Conservation (phyloP, 1,140 invertebrate genomes). For the Ceratoteleas bidentatus region DNA sequence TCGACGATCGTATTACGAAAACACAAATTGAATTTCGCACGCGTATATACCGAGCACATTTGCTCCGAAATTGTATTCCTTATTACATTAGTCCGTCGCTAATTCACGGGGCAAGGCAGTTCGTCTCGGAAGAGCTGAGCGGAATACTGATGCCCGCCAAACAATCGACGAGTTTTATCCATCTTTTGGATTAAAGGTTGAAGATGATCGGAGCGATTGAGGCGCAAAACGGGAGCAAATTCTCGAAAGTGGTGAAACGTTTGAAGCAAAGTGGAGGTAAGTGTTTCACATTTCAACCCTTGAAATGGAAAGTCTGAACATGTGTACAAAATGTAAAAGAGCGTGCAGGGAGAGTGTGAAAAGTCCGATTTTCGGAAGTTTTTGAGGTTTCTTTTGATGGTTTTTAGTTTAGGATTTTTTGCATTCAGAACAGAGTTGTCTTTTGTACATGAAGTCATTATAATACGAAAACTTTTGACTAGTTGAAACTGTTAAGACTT, state of each 20-base stretch:
- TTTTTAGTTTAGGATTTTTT: too few species aligned
- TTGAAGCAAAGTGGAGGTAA: background rate
- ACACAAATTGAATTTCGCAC: conserved; percentile 61
- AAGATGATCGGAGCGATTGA: conserved; percentile 30
- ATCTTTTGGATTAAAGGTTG: conserved; percentile 25
- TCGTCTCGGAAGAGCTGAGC: conserved; percentile 22
- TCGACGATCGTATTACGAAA: conserved; percentile 52
- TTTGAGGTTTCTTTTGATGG: too few species aligned
- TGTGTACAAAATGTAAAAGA: too few species aligned
- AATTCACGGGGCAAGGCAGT: conserved; percentile 56
- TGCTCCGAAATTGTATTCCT: conserved; percentile 55
- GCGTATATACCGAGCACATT: conserved; percentile 44
- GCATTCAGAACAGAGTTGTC: background rate
- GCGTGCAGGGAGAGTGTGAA: too few species aligned
- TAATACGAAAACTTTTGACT: too few species aligned
- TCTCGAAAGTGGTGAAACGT: too few species aligned
- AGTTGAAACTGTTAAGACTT: too few species aligned
- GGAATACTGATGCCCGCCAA: conserved; percentile 45
- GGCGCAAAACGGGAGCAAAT: background rate
- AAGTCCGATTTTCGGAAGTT: too few species aligned
- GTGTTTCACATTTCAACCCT: background rate
- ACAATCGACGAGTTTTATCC: conserved; percentile 46
- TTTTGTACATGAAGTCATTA: background rate
- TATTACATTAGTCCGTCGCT: conserved; percentile 59
- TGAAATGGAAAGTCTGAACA: too few species aligned